Evolutionary conservation across 2,797 vertebrate genomes (phyloP).

Genomic region (Crocidura indochinensis): DNA sequence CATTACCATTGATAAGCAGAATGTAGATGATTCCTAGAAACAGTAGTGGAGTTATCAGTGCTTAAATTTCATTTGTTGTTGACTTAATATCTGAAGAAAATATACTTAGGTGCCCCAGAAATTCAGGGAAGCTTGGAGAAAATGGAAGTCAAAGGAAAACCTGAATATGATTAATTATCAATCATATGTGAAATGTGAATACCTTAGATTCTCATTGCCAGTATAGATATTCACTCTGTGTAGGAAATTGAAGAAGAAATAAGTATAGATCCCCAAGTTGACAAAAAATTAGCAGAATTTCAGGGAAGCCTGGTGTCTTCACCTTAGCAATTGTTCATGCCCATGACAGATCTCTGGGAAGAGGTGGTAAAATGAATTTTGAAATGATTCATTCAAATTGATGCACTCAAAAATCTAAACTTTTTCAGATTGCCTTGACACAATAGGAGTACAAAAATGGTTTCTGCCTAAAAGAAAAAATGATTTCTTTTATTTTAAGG

Average conservation of each 20-base stretch:
- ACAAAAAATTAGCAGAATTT: not conserved
- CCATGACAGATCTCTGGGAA: not conserved
- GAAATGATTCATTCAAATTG: not conserved
- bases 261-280: not conserved
- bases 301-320: not conserved
- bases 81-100: not conserved
- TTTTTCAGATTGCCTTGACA: not conserved
- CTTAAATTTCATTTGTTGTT: not conserved
- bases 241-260: not conserved
- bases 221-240: not conserved
- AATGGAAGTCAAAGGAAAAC: conserved; percentile 6
- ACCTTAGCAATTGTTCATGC: too few species aligned
- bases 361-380: not conserved
- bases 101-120: not conserved
- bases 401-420: not conserved
- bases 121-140: not conserved
- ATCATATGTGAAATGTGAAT: conserved; percentile 11
- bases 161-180: not conserved
- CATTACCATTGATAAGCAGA: too few species aligned
- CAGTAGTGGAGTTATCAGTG: accelerated
- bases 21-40: too few species aligned
- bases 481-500: not conserved
- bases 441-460: not conserved
- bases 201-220: not conserved
- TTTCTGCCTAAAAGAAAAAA: not conserved